Percentiles rank a stretch among this genome's conserved stretches.
Evolutionary conservation across 2,888 invertebrate species (phyloP).

Genomic region (Microdon myrmicae): DNA sequence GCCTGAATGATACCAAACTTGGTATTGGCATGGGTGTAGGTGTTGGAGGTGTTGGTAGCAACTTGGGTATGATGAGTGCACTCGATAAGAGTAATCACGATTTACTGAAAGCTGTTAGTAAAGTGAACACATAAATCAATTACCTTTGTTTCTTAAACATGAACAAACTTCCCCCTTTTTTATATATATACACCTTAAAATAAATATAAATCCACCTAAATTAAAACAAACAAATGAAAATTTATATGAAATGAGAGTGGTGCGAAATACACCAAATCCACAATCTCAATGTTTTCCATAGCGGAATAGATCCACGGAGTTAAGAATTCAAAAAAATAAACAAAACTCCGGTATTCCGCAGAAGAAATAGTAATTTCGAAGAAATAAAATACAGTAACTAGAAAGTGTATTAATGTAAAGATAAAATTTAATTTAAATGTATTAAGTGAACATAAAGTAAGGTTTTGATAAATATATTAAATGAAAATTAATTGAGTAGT

Average conservation of each 20-base stretch:
- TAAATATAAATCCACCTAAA: slow-evolving; percentile 49
- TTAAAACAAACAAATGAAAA: slow-evolving; percentile 27
- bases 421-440: slow-evolving; percentile 41
- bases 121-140: slow-evolving; percentile 67
- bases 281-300: too few species aligned
- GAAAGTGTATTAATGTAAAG: slow-evolving; percentile 46
- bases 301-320: slow-evolving; percentile 38
- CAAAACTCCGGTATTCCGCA: too few species aligned
- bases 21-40: slow-evolving; percentile 66
- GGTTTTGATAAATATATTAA: slow-evolving; percentile 40
- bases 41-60: slow-evolving; percentile 63
- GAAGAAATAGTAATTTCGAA: too few species aligned
- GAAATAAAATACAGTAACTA: slow-evolving; percentile 37
- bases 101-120: slow-evolving; percentile 67
- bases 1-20: slow-evolving; percentile 67
- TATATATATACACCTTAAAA: slow-evolving; percentile 13
- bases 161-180: not conserved
- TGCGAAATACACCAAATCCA: too few species aligned
- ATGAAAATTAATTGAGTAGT: slow-evolving; percentile 28
- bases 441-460: slow-evolving; percentile 36
- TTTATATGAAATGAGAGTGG: too few species aligned
- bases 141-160: slow-evolving; percentile 16
- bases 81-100: slow-evolving; percentile 67
- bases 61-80: slow-evolving; percentile 68
- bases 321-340: too few species aligned